Evolutionary conservation across 2,113 vertebrate species (phyloP), one percentile per base, ranked within the genome.

Genomic region (Oceanodroma tethys): DNA sequence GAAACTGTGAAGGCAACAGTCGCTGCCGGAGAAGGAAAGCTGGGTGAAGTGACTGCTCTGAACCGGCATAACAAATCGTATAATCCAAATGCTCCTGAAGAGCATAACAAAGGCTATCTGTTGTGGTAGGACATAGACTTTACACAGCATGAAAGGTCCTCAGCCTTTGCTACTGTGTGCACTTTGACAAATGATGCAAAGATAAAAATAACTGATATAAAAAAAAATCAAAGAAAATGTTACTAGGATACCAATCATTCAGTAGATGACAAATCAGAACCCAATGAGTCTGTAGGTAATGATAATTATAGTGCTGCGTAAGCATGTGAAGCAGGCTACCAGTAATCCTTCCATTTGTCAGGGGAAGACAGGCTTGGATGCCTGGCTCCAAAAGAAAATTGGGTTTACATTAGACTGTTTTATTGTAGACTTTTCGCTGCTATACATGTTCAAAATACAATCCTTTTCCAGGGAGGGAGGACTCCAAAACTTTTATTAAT

Each of bases 221-320:
- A 59, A 70, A 59, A 60, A 72, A 55, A 30, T 8, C n/a, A 36
- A 81, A 84, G 32, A 50, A 93, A 75, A 21, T 92, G 93, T 96
- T 97, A 95, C 93, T 95, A 95, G 79, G 94, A 92, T 95, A 95
- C 91, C 91, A 86, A 6, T 88, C 47, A 82, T 73, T 88, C 70
- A 76, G 43, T 60, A 42, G 74, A 92, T 62, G 75, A 78, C 86
- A 93, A 93, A 90, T 83, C 79, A 97, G 93, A 95, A 83, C 25
- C 36, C 63, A 88, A 6, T 45, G 62, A 86, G 58, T 93, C 79
- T 86, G 67, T 45, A 90, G 42, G 67, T 90, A 81, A 95, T 62
- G 58, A 83, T 88, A 95, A 96, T 90, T 92, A 88, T 18, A 92
- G 82, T 68, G 73, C 78, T 93, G 88, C 8, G 9, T 81, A 92